Conservation (phyloP, 1,140 invertebrate genomes). For the Cecropterus lyciades region DNA sequence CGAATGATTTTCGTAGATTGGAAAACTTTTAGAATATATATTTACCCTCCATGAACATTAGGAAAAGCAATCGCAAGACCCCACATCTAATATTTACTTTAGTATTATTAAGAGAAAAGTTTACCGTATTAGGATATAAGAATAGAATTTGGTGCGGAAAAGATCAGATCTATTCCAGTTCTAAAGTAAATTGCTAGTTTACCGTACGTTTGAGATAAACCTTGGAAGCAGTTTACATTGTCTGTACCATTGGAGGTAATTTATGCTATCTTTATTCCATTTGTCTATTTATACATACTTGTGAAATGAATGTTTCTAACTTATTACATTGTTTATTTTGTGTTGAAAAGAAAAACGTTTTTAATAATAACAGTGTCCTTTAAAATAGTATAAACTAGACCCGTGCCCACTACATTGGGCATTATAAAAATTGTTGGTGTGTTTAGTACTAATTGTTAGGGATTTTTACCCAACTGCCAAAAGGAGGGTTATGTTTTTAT, state of each 20-base stretch:
- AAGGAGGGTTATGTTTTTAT: too few relatives aligned
- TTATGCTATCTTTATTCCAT: not conserved
- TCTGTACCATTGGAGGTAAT: conserved; percentile 2
- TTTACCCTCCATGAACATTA: conserved; percentile 1
- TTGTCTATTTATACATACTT: not conserved
- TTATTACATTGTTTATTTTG: too few relatives aligned
- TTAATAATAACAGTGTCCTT: too few relatives aligned
- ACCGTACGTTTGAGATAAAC: conserved; percentile 5
- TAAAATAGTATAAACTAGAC: too few relatives aligned
- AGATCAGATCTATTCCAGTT: not conserved
- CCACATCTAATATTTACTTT: conserved; percentile 5
- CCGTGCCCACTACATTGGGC: too few relatives aligned
- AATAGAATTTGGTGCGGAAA: conserved; percentile 1
- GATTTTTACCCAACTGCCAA: too few relatives aligned
- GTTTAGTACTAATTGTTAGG: too few relatives aligned
- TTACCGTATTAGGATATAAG: not conserved
- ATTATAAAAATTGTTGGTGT: too few relatives aligned
- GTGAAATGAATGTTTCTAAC: too few relatives aligned
- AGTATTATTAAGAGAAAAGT: conserved; percentile 9
- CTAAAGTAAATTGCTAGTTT: conserved; percentile 15
- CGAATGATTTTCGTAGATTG: not conserved
- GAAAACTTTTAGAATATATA: conserved; percentile 1
- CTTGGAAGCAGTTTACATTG: not conserved
- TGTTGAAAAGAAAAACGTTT: too few relatives aligned
- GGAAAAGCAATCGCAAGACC: conserved; percentile 1